phyloP scores from a whole-genome alignment of 2,113 vertebrate genomes.

The Tor tambroides region DNA sequence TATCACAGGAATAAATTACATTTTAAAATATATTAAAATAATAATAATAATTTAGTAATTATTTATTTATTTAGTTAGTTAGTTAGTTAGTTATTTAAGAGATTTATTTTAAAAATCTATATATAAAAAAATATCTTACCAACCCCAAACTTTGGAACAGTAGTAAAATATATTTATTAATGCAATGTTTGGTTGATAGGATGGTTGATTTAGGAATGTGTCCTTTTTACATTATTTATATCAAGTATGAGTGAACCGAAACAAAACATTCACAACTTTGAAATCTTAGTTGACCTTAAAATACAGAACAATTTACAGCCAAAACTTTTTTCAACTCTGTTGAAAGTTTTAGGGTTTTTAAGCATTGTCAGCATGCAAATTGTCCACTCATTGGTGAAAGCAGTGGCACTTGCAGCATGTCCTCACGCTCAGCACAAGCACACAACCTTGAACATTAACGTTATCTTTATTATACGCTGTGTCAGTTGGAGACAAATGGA shows the following conservation, averaged over 20 bases:
- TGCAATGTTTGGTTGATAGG: no score
- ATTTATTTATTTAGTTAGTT: no score
- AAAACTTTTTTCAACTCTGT: background rate
- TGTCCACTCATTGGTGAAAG: background rate
- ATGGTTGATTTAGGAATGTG: no score
- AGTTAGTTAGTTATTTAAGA: no score
- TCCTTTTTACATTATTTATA: no score
- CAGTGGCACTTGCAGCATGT: background rate
- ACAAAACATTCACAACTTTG: background rate
- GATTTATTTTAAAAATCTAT: no score
- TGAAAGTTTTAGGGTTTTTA: background rate
- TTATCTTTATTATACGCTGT: constrained; percentile 27
- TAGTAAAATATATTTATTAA: no score
- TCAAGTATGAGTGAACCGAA: background rate
- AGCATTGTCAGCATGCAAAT: background rate
- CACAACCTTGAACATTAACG: constrained; percentile 12
- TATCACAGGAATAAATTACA: no score
- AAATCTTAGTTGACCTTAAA: background rate
- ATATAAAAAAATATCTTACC: no score
- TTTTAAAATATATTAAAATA: no score
- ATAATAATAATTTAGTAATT: no score
- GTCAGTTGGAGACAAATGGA: constrained; percentile 40
- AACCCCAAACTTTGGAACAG: no score
- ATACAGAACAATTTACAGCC: background rate
- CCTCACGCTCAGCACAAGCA: background rate